These are phyloP conservation scores for Atopsyche davidsoni DNA, from an alignment of 1,140 invertebrate genomes.

Conservation along the genomic window DNA sequence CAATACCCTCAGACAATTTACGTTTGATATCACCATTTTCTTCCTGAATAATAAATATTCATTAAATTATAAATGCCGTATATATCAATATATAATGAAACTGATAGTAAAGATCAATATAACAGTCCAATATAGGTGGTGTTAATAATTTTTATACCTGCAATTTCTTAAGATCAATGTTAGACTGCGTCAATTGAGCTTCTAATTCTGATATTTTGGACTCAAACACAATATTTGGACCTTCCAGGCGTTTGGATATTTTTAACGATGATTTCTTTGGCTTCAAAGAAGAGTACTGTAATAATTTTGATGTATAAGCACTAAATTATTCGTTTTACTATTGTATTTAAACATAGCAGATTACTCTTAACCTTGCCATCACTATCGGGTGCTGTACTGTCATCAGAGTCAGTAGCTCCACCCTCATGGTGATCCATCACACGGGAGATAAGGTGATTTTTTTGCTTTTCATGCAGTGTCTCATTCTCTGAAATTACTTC, in stretches of 20 bases:
- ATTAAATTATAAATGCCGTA: not conserved
- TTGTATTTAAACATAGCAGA: constrained; percentile 7
- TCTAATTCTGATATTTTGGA: constrained; percentile 77
- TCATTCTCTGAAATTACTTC: constrained; percentile 78
- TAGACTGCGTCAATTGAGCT: constrained; percentile 69
- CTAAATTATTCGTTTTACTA: constrained; percentile 7
- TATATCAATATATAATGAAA: not conserved
- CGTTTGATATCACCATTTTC: constrained; percentile 60
- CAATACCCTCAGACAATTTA: constrained; percentile 51
- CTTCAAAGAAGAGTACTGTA: constrained; percentile 26
- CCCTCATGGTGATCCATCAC: constrained; percentile 34
- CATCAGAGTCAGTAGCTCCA: constrained; percentile 45
- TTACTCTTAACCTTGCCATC: constrained; percentile 38
- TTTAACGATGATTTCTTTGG: constrained; percentile 34
- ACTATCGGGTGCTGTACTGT: constrained; percentile 43
- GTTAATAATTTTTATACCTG: constrained; percentile 36
- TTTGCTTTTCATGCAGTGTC: constrained; percentile 66
- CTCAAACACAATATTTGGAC: constrained; percentile 70
- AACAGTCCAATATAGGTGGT: not conserved
- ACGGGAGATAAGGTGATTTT: constrained; percentile 50
- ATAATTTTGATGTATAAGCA: constrained; percentile 6
- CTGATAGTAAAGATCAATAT: not conserved
- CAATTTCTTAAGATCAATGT: constrained; percentile 66
- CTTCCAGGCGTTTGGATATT: constrained; percentile 37
- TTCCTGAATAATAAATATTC: constrained; percentile 36